Evolutionary conservation across 1,140 invertebrate species (phyloP), one percentile per base, ranked within the genome.

Genomic region (Caenorhabditis brenneri): DNA sequence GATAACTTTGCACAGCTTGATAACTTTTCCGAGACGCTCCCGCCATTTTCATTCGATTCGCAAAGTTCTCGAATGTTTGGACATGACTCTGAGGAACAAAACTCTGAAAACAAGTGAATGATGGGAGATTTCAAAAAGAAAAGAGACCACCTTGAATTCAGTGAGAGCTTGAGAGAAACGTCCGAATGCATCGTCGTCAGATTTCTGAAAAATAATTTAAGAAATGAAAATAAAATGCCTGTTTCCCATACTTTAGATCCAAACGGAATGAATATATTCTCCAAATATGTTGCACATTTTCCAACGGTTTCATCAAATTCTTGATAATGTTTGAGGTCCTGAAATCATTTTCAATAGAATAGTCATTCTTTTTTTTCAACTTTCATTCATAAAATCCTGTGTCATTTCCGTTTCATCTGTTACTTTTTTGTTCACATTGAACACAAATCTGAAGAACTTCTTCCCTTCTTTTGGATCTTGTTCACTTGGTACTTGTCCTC

Each of bases 241-340:
- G n/a, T n/a, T n/a, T n/a, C n/a, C n/a, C 33, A 19, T 36, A 65
- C 58, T 65, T 36, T 65, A 2, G 58, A 16, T 15, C 31, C n/a
- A 24, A 65, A 65, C 19, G 58, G 58, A 36, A 65, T 65, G 3
- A 65, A 65, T 19, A 65, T 36, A 39, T 65, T 74, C 36, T 74
- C 65, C 36, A 74, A 42, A 24, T 74, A 74, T 19, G 2, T 24
- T 12, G 65, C 36, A 9, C 65, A 74, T 22, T 74, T 46, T 74
- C 29, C 36, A 12, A 74, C 36, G 9, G 65, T 74, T 33, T 74
- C 36, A 46, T 74, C 65, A 24, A 74, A 42, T 27, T 74, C 65
- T 42, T 42, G 19, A 74, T 74, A 74, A 15, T 74, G 65, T 74
- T 74, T 74, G 33, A 74, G 65, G 19, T 74, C 65, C 65, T 74